phyloP scores from a whole-genome alignment of 2,797 vertebrate species.

The Pseudotriccus pelzelni region DNA sequence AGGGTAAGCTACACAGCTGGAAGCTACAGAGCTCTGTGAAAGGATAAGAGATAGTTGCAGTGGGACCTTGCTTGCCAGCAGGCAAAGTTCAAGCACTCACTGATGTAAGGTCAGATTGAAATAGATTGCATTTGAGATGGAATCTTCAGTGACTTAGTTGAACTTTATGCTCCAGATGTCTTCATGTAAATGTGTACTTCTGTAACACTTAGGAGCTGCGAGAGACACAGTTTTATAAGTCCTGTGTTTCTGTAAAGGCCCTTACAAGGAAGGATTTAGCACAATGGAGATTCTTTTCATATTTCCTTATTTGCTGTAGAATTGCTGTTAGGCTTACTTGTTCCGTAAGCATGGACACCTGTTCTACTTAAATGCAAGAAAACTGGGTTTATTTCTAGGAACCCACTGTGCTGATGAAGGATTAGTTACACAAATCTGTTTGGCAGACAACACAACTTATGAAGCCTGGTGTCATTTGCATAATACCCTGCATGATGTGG shows the following conservation, averaged over 20 bases:
- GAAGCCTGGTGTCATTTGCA: background rate
- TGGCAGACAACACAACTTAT: background rate
- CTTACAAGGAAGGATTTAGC: background rate
- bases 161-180: constrained; percentile 5
- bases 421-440: background rate
- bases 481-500: rapidly evolving
- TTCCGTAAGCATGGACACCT: background rate
- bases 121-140: background rate
- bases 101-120: background rate
- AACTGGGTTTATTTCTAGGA: background rate
- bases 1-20: background rate
- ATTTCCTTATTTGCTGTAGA: background rate
- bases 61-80: background rate
- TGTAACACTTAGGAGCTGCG: background rate
- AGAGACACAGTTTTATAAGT: background rate
- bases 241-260: background rate
- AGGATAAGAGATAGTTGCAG: background rate
- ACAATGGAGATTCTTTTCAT: background rate
- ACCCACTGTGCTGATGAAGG: background rate
- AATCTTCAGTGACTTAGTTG: background rate
- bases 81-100: background rate
- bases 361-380: background rate
- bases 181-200: background rate
- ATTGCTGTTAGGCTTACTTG: background rate
- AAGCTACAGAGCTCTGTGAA: background rate